A percentile compares a stretch with the other conserved stretches of the same genome.
These are phyloP conservation scores for Epinotia ramella DNA, from an alignment of 2,888 invertebrate genomes.

Conservation along the genomic window DNA sequence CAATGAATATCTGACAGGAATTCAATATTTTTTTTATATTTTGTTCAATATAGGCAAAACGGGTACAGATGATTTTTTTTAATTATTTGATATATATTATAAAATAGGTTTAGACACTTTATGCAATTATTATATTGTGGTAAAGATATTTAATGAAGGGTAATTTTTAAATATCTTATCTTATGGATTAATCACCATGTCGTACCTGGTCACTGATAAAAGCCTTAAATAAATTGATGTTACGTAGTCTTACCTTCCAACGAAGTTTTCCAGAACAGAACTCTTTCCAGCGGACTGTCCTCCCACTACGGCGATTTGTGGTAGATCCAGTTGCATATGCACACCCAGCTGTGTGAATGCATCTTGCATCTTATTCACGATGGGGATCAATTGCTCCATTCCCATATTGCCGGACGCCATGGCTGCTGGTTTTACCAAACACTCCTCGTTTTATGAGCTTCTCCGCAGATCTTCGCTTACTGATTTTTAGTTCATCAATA, in stretches of 20 bases:
- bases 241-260: constrained; percentile 93
- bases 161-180: not conserved
- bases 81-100: not conserved
- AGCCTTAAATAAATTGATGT: not conserved
- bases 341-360: constrained; percentile 99
- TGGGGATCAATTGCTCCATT: constrained; percentile 99
- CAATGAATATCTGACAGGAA: not conserved
- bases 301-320: constrained; percentile 99
- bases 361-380: constrained; percentile 99
- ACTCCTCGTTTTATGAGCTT: constrained; percentile 77
- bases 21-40: not conserved
- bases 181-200: not conserved
- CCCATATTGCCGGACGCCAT: constrained; percentile 89
- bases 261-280: constrained; percentile 99
- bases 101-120: not conserved
- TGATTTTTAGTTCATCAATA: constrained; percentile 83
- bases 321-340: constrained; percentile 98
- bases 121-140: not conserved
- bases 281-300: constrained; percentile 99
- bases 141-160: not conserved
- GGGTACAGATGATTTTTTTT: not conserved
- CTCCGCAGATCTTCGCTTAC: constrained; percentile 79
- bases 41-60: not conserved
- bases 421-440: constrained; percentile 78
- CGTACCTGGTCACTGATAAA: not conserved